Percentiles rank a stretch among this genome's conserved stretches.
phyloP scores from a whole-genome alignment of 2,113 vertebrate species.

The Xenus cinereus region DNA sequence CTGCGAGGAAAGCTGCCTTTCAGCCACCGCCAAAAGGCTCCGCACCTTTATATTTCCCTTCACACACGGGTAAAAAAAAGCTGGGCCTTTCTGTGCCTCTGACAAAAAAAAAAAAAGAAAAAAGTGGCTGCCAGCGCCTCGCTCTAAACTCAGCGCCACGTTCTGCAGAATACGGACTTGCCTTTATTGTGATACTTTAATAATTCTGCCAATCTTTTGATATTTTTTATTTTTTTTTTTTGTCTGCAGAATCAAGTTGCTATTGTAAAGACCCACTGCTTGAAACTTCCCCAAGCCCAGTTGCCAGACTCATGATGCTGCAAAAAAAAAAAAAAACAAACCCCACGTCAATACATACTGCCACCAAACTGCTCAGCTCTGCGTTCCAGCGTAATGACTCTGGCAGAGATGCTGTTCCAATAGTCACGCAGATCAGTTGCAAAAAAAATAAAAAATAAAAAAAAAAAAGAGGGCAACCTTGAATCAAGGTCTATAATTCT shows the following conservation, averaged over 20 bases:
- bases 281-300: conserved; percentile 72
- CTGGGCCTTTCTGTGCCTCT: background rate
- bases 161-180: conserved; percentile 36
- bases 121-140: background rate
- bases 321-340: conserved; percentile 16
- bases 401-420: conserved; percentile 73
- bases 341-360: conserved; percentile 60
- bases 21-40: background rate
- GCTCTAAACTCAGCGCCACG: background rate
- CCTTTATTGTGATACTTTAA: conserved; percentile 47
- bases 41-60: background rate
- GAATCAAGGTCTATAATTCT: conserved; percentile 65
- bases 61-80: background rate
- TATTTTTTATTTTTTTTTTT: background rate
- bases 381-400: conserved; percentile 70
- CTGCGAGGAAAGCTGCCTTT: background rate
- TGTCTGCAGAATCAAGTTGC: conserved; percentile 76
- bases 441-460: background rate
- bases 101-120: background rate
- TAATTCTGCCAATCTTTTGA: conserved; percentile 66
- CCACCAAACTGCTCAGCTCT: conserved; percentile 71
- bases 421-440: conserved; percentile 60
- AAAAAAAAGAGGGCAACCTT: conserved; percentile 43
- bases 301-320: conserved; percentile 70
- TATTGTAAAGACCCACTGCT: conserved; percentile 75